A percentile compares a stretch with the other conserved stretches of the same genome.
Evolutionary conservation across 2,797 vertebrate genomes (phyloP).

Genomic region (Loris lydekkerianus): DNA sequence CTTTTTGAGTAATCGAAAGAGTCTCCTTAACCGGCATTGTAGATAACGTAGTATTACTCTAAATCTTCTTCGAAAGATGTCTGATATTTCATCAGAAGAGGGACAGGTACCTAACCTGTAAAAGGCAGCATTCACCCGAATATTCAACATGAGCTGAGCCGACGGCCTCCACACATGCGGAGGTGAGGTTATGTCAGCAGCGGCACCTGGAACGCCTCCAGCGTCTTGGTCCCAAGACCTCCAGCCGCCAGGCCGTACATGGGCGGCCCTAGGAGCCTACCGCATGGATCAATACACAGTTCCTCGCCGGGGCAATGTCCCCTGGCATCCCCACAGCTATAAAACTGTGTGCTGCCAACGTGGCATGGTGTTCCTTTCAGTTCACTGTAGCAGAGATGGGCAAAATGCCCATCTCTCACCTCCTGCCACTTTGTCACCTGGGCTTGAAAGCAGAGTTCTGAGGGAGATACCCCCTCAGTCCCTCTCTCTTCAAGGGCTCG

Average conservation of each 20-base stretch:
- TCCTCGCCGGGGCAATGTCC: background rate
- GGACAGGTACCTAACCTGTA: background rate
- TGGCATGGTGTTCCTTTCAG: background rate
- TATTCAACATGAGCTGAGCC: background rate
- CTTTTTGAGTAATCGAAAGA: constrained; percentile 16
- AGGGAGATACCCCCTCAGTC: background rate
- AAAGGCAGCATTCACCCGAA: background rate
- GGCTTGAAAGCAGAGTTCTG: background rate
- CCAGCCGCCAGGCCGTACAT: rapidly evolving
- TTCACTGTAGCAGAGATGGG: background rate
- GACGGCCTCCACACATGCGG: rapidly evolving
- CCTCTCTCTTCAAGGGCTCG: background rate
- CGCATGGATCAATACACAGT: too few relatives aligned
- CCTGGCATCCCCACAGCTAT: background rate
- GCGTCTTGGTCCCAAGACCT: background rate
- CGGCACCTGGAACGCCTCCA: background rate
- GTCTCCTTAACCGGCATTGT: background rate
- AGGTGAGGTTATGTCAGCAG: background rate
- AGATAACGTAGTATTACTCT: background rate
- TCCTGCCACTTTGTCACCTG: background rate
- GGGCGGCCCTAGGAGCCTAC: background rate
- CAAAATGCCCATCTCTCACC: background rate
- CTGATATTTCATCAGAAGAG: background rate
- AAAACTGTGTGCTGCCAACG: rapidly evolving
- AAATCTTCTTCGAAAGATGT: background rate